A percentile compares a stretch with the other conserved stretches of the same genome.
Evolutionary conservation across 2,888 invertebrate species (phyloP).

Genomic region (Colletes collaris): DNA sequence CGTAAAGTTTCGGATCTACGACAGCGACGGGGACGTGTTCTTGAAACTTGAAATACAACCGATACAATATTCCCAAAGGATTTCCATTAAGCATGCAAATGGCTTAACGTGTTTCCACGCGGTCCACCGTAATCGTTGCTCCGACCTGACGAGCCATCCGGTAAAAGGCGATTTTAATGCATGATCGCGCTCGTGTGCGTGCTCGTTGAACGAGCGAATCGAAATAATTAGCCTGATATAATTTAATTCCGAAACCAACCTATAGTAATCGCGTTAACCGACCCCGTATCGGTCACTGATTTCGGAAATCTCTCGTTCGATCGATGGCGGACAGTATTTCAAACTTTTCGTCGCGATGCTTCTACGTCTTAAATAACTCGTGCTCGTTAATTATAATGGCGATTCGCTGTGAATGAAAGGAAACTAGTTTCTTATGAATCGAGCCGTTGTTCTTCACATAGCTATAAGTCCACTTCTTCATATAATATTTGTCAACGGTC

Average conservation of each 20-base stretch:
- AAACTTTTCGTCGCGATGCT: neutral
- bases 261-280: conserved; percentile 9
- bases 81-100: conserved; percentile 13
- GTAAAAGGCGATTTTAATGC: conserved; percentile 35
- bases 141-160: conserved; percentile 32
- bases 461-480: no score
- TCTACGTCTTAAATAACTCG: neutral
- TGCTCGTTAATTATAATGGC: no score
- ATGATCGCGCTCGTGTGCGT: conserved; percentile 14
- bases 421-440: no score
- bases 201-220: conserved; percentile 28
- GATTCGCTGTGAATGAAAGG: no score
- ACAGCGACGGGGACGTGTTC: no score
- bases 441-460: no score
- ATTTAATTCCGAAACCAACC: conserved; percentile 30
- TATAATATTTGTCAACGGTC: no score
- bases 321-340: neutral
- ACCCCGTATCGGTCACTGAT: neutral
- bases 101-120: conserved; percentile 31
- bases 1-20: no score
- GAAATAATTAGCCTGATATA: conserved; percentile 48
- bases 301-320: neutral
- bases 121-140: conserved; percentile 30
- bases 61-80: no score
- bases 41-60: no score